Evolutionary conservation across 2,113 vertebrate species (phyloP).

Genomic region (Struthidea cinerea): DNA sequence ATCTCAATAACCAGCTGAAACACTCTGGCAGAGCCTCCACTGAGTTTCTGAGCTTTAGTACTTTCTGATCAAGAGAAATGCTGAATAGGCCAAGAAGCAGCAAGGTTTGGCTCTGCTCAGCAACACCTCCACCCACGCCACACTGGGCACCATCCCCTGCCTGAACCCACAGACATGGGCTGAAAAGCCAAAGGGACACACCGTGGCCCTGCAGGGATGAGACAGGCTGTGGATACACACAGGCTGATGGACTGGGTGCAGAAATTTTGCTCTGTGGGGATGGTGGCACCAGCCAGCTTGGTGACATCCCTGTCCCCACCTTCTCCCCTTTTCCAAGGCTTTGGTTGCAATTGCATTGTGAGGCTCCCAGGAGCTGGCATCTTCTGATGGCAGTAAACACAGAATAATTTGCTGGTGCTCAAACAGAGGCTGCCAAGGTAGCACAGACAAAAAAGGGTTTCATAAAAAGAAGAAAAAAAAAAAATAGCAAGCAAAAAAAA

Average conservation of each 20-base stretch:
- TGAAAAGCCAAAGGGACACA: neutral
- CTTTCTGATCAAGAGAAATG: neutral
- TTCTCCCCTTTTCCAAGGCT: neutral
- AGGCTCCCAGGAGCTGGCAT: neutral
- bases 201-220: fast-evolving
- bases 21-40: neutral
- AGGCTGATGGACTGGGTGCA: neutral
- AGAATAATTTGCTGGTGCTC: neutral
- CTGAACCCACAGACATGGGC: fast-evolving
- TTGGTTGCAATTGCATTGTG: neutral
- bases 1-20: neutral
- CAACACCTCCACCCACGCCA: neutral
- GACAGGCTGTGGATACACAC: fast-evolving
- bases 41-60: neutral
- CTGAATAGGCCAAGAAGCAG: neutral
- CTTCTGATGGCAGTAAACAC: neutral
- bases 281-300: neutral
- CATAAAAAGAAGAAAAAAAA: neutral
- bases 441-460: neutral
- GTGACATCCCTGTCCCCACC: neutral
- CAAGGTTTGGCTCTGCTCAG: neutral
- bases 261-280: neutral
- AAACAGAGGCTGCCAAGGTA: neutral
- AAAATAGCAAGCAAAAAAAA: neutral
- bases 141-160: neutral